Evolutionary conservation across 2,888 invertebrate genomes (phyloP).

Genomic region (Crossocerus cetratus): DNA sequence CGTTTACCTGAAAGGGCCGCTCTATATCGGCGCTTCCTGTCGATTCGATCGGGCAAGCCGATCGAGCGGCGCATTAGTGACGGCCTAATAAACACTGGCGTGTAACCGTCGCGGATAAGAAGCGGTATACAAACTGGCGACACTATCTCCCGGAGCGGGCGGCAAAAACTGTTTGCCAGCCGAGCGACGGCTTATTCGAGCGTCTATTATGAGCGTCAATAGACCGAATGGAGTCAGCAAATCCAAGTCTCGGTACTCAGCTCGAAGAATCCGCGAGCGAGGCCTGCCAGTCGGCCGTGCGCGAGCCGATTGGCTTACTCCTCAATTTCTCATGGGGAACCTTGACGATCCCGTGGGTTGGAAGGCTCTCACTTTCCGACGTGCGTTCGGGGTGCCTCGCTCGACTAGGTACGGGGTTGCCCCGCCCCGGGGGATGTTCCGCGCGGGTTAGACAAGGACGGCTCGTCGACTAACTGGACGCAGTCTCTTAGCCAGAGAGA

Average conservation of each 20-base stretch:
- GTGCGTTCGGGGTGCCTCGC: slow-evolving; percentile 5
- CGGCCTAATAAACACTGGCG: slow-evolving; percentile 38
- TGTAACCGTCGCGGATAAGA: slow-evolving; percentile 17
- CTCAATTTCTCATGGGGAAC: too few species aligned
- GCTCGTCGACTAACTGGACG: slow-evolving; percentile 5
- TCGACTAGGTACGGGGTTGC: neutral
- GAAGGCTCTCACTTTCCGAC: neutral
- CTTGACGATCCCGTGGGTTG: too few species aligned
- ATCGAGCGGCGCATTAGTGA: slow-evolving; percentile 8
- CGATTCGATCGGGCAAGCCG: slow-evolving; percentile 13
- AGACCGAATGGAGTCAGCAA: too few species aligned
- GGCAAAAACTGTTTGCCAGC: neutral
- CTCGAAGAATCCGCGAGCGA: too few species aligned
- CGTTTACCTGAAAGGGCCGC: neutral
- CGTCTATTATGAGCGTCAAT: too few species aligned
- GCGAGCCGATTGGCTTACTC: too few species aligned
- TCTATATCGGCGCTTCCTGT: slow-evolving; percentile 32
- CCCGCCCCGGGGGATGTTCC: neutral
- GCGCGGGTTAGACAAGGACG: slow-evolving; percentile 12
- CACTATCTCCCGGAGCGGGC: too few species aligned
- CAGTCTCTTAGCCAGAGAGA: neutral
- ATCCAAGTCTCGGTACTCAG: neutral
- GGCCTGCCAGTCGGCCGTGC: too few species aligned
- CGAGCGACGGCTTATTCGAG: neutral
- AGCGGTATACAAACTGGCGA: slow-evolving; percentile 32